These are phyloP conservation scores for Pseudochirops cupreus DNA, from an alignment of 2,797 vertebrate species.

Conservation along the genomic window DNA sequence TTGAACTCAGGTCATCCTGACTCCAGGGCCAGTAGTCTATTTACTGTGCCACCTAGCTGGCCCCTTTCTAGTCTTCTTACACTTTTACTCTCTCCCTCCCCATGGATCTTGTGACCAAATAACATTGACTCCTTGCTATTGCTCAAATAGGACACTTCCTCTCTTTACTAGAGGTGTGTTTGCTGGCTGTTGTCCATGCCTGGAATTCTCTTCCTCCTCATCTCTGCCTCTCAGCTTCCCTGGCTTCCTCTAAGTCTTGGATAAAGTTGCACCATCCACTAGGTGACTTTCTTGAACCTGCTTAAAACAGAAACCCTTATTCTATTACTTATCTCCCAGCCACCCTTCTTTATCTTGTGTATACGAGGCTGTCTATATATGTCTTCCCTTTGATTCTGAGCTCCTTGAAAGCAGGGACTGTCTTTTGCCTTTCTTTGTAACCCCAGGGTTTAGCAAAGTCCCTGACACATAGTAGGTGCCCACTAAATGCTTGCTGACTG, in stretches of 20 bases:
- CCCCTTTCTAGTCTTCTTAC: no score
- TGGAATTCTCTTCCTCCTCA: neutral
- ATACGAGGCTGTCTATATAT: neutral
- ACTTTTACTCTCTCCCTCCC: neutral
- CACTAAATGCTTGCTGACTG: neutral
- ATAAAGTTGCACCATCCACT: neutral
- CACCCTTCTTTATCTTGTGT: neutral
- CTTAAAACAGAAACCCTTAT: neutral
- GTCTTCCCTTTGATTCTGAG: neutral
- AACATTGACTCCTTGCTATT: neutral
- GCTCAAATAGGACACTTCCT: neutral
- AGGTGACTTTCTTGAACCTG: neutral
- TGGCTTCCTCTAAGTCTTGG: neutral
- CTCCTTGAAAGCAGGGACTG: neutral
- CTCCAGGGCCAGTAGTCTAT: no score
- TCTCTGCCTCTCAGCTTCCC: neutral
- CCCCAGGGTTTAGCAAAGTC: neutral
- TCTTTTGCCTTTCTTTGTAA: neutral
- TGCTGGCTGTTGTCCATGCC: neutral
- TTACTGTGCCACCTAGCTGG: no score
- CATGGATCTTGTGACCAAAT: neutral
- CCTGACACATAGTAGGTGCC: neutral
- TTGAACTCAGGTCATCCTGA: no score
- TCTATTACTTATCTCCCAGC: neutral
- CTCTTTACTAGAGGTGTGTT: neutral